Conservation (phyloP, 2,113 vertebrate species). For the Chaenogobius annularis region DNA sequence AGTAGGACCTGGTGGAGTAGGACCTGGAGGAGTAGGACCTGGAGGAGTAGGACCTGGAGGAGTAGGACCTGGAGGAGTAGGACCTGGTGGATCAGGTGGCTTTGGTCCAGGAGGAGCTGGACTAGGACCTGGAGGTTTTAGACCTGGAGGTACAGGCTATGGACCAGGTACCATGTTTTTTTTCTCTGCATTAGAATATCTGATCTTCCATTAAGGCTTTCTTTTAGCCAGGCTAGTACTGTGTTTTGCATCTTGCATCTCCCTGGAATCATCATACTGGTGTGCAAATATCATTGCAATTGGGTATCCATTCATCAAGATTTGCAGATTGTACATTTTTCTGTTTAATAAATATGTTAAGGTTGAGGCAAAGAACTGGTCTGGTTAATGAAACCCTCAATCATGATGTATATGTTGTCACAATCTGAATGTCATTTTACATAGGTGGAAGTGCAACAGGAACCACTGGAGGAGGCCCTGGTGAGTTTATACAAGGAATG, state of each 20-base stretch:
- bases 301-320: not conserved
- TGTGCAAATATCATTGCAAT: not conserved
- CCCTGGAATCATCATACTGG: not conserved
- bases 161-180: not conserved
- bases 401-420: not conserved
- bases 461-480: conserved; percentile 31
- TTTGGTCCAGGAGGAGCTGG: conserved; percentile 8
- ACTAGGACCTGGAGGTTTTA: conserved; percentile 4
- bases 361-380: not conserved
- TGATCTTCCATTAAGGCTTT: not conserved
- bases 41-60: not conserved
- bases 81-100: conserved; percentile 12
- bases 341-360: not conserved
- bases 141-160: conserved; percentile 1
- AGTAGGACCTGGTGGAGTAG: not conserved
- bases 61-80: not conserved
- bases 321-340: not conserved
- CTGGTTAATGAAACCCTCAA: not conserved
- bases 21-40: not conserved
- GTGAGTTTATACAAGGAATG: conserved; percentile 23
- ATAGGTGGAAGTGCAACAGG: conserved; percentile 41
- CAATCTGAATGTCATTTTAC: conserved; percentile 2
- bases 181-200: not conserved
- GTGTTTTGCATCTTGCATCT: not conserved
- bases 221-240: not conserved